Evolutionary conservation across 2,888 invertebrate species (phyloP), one percentile per base, ranked within the genome.

Genomic region (Loripinus fragilis): DNA sequence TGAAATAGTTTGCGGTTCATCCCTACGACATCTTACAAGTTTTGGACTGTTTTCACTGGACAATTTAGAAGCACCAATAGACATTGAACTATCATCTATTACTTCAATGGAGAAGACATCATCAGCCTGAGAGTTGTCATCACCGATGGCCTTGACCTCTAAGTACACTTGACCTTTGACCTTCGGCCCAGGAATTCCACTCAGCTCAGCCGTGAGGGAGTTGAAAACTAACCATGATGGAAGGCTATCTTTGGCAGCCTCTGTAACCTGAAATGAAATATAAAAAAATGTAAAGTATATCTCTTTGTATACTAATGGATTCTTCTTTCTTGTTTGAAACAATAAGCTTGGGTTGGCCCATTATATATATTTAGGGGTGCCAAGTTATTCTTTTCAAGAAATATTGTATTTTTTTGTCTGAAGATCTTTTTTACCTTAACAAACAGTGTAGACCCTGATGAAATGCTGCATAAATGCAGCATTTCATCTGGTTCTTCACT

Each of bases 61-160:
- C 17, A 33, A 33, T 20, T 60, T 60, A 60, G 85, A 83, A 15
- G 87, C 73, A 20, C 83, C 79, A 30, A 74, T 68, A 25, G 80
- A 73, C 12, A 83, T 77, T 48, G 83, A 80, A 10, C 72, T 76
- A 68, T 88, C 90, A 28, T 90, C 90, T 5, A 94, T 91, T 48
- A 96, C 96, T 93, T 95, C 95, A 78, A 97, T 94, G 81, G 95
- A 95, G 91, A 96, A 96, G 67, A 95, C 95, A 92, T 96, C 96
- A 67, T 95, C 95, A 78, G 95, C 96, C 35, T 87, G 74, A 38
- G 88, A 82, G 55, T 80, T 80, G 73, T 87, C 79, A n/a, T 78
- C 74, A 41, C 91, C 92, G 25, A 83, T 74, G 35, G 93, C 93
- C 55, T 89, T 83, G 28, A 94, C 93, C 78, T 92, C 90, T 35